These are phyloP conservation scores for Manis pentadactyla DNA, from an alignment of 2,797 vertebrate species.

Conservation along the genomic window DNA sequence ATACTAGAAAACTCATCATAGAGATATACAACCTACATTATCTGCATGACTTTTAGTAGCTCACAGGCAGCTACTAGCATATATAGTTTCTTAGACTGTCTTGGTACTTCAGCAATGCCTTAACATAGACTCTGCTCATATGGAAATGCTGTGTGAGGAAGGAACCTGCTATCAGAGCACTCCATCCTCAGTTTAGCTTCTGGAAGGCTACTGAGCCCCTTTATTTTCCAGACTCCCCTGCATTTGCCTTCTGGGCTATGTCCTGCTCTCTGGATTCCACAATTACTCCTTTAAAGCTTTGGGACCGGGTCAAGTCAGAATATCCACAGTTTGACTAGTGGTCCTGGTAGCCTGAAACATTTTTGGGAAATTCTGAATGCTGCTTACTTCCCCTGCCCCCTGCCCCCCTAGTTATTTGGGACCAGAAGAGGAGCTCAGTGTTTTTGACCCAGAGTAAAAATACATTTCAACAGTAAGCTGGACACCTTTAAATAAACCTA, in stretches of 20 bases:
- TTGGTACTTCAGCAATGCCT: not conserved
- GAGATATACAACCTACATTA: not conserved
- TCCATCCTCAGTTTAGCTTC: not conserved
- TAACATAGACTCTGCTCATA: not conserved
- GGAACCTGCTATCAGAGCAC: not conserved
- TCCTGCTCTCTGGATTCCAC: not conserved
- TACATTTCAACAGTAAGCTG: not conserved
- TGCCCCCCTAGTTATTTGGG: not conserved
- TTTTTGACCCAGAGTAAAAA: not conserved
- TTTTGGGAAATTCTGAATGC: conserved; percentile 18
- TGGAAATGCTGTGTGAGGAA: not conserved
- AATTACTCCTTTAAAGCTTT: not conserved
- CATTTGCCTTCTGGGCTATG: not conserved
- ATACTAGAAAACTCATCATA: conserved; percentile 1
- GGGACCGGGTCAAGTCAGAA: not conserved
- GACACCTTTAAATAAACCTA: not conserved
- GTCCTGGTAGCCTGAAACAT: not conserved
- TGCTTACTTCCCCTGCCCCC: not conserved
- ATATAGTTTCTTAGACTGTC: not conserved
- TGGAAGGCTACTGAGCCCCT: not conserved
- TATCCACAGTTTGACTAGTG: not conserved
- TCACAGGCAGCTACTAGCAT: not conserved
- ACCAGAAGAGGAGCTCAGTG: not conserved
- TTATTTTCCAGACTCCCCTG: not conserved
- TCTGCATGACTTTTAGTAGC: not conserved